These are phyloP conservation scores for Podarcis cretensis DNA, from an alignment of 2,113 vertebrate genomes.

Conservation along the genomic window DNA sequence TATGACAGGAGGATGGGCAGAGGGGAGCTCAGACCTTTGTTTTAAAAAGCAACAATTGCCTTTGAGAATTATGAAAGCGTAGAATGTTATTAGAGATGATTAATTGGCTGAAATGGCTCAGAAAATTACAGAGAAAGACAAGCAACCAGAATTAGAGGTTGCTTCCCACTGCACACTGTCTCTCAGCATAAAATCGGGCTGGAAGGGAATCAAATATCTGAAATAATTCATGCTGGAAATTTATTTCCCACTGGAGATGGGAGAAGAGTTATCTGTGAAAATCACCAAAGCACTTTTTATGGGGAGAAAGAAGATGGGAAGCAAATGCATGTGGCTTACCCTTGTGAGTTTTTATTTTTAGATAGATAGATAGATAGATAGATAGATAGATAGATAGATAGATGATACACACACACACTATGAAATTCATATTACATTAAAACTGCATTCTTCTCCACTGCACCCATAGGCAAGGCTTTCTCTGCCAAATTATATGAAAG, in stretches of 20 bases:
- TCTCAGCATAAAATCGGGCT: constrained; percentile 4
- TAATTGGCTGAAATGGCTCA: constrained; percentile 25
- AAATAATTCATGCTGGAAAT: neutral
- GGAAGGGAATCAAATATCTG: constrained; percentile 21
- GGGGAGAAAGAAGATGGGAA: neutral
- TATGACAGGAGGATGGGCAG: constrained; percentile 1
- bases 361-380: too few species aligned
- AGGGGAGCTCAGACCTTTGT: neutral
- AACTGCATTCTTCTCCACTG: neutral
- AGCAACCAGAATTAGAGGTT: neutral
- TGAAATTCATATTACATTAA: neutral
- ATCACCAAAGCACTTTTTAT: neutral
- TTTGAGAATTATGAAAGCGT: constrained; percentile 3
- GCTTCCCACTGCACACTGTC: neutral
- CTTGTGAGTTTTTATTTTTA: neutral
- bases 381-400: too few species aligned
- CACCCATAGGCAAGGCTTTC: neutral
- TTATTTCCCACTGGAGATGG: neutral
- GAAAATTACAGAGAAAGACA: neutral
- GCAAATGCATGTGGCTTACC: neutral
- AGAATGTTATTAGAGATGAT: neutral
- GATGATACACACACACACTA: too few species aligned
- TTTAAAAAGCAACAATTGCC: neutral
- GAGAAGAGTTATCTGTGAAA: neutral
- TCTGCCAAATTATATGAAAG: neutral